Evolutionary conservation across 2,888 invertebrate species (phyloP), one percentile per base, ranked within the genome.

Genomic region (Drosophila atripex): DNA sequence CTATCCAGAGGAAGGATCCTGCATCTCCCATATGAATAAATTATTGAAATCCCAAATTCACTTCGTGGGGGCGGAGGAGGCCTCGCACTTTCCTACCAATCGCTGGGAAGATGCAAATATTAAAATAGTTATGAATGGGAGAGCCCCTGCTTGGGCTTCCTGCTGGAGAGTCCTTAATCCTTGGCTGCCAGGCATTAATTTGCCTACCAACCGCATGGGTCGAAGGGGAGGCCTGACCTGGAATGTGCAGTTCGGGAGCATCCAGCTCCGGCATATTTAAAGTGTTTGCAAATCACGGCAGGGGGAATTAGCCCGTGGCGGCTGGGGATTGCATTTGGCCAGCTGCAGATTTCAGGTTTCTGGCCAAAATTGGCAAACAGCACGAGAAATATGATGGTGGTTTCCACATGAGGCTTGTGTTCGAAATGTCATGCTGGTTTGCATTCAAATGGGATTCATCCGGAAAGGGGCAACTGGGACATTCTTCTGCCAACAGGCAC

Each of bases 201-300:
- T 35, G 14, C 41, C 53, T 8, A 21, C 38, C 38, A 46, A 25
- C 32, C 68, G 51, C 55, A 66, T 43, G 28, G 32, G 53, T 30
- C 18, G 32, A 14, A 41, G 30, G 32, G 52, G 47, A 35, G 21
- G 23, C 50, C 12, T 51, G 35, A 35, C 35, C 46, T 28, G 68
- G n/a, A 38, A 49, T 57, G 21, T 38, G n/a, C 39, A 14, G 47
- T 23, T 23, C 43, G 69, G n/a, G 28, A 7, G 14, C 3, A 43
- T 25, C 14, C 23, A 14, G 47, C 28, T 46, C 28, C 39, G 53
- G 59, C 70, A 50, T 50, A 53, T 59, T 50, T 59, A 50, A 55
- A 54, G 54, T 47, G 54, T 70, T 59, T 59, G 59, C 69, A 70
- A 70, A 58, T 69, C 68, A 69, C 52, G 51, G 45, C 38, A 35